Evolutionary conservation across 2,113 vertebrate genomes (phyloP), one percentile per base, ranked within the genome.

Genomic region (Chauna torquata): DNA sequence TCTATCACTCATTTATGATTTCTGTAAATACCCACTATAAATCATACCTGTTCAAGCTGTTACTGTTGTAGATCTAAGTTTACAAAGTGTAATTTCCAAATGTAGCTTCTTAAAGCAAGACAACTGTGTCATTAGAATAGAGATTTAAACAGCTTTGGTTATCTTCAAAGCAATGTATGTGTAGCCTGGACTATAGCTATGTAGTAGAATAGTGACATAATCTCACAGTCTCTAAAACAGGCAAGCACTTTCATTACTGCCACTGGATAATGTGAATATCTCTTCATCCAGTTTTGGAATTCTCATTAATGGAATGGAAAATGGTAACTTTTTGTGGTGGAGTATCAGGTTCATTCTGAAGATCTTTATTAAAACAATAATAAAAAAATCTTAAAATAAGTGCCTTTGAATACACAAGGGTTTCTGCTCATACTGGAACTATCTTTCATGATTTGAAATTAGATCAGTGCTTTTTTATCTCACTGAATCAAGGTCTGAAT

Each of bases 201-300:
- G 40, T 42, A 75, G 7, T 71, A 49, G 27, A 96, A 54, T 0
- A 72, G 24, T 7, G 18, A 36, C 6, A 45, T 62, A 44, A 71
- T 68, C 22, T 79, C 27, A 83, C 16, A 38, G 24, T 19, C 55
- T 83, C 13, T 64, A 58, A 65, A 87, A 49, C 0, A 5, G 38
- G 7, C 1, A 4, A 88, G 11, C 0, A 0, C 14, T 81, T 91
- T 82, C 14, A 57, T 54, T 27, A 65, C 6, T 85, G 7, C 6
- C 0, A 3, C 14, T 58, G 34, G 68, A 76, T n/a, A 81, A 86
- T 3, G 40, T 36, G 44, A 79, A 23, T 75, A 83, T 84, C 16
- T 85, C 9, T 57, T 76, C 23, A 69, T 69, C 5, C 8, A 12
- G 27, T 71, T 49, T 68, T 82, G 3, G 4, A 88, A 65, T 64